Conservation (phyloP, 2,888 invertebrate genomes). For the Biston stratarius region DNA sequence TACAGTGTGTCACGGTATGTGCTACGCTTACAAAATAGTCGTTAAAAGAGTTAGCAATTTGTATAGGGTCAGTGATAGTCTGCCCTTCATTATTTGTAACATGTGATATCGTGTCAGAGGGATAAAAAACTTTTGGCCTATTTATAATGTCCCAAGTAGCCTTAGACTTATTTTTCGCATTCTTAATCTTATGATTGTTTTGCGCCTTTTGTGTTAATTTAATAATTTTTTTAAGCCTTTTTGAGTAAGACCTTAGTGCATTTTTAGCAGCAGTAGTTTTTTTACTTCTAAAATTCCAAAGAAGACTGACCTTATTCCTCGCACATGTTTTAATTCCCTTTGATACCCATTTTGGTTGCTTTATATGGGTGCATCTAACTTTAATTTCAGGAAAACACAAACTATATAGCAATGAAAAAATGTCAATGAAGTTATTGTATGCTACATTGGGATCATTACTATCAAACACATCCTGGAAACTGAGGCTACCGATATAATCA, state of each 20-base stretch:
- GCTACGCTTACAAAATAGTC: background rate
- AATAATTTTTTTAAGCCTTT: background rate
- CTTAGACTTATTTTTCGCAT: background rate
- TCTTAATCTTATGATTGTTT: background rate
- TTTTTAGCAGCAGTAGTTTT: background rate
- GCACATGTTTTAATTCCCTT: background rate
- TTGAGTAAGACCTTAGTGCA: background rate
- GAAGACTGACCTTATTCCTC: background rate
- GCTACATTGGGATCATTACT: background rate
- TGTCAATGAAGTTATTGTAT: background rate
- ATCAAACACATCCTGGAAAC: background rate
- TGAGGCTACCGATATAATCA: background rate
- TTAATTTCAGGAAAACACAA: conserved; percentile 2
- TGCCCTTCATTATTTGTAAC: background rate
- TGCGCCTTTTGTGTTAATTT: background rate
- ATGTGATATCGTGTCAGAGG: background rate
- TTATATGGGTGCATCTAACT: background rate
- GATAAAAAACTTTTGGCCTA: background rate
- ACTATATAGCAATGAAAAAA: background rate
- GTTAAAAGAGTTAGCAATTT: background rate
- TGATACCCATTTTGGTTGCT: background rate
- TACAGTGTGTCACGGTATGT: too few relatives aligned
- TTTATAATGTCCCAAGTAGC: background rate
- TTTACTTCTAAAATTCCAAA: background rate
- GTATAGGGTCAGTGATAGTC: background rate